Base-by-base conservation (phyloP, 2,888 invertebrate species). In the Drosophila tripunctata region DNA sequence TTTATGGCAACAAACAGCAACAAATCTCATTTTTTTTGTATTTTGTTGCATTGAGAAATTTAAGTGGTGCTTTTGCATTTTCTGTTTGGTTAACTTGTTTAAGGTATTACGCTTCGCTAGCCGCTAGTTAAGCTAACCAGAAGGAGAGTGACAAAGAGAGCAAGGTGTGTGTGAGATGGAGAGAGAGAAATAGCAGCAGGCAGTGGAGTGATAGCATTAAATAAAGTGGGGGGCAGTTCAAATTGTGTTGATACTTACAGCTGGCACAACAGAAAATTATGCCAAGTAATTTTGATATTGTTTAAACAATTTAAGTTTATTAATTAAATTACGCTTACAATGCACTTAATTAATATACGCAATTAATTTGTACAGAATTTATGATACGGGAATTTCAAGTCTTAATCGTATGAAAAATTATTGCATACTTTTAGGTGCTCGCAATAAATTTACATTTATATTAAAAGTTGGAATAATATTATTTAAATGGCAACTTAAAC, bases 11-110 rank as follows among this genome's bases (percentile, higher is more conserved):
- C 22, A 52, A 40, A 31, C 31, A n/a, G 43, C 27, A 43, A 43
- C 27, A 43, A 27, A 8, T 24, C 15, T 30, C 31, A 48, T 1
- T 58, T 45, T 44, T 57, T 19, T 45, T 56, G 36, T 45, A n/a
- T 14, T 19, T 51, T 43, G 55, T 31, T 55, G 65, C 58, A 51
- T 54, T 51, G 24, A 47, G 52, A 44, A 70, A 67, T 61, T 61
- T 40, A 52, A 70, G 71, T 70, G 72, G 67, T 66, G 70, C 70
- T 73, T 73, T 73, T 73, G 68, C 71, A 52, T 64, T 68, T 55
- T 55, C 55, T 52, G 57, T 72, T 68, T 64, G 58, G 36, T 67
- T 63, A 60, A 70, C 54, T 55, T 43, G 24, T 35, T 50, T 57
- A 51, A 43, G 47, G 33, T 66, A 27, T 27, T 27, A 27, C 43